These are phyloP conservation scores for Drosophila formosana DNA, from an alignment of 2,888 invertebrate genomes.

Conservation along the genomic window DNA sequence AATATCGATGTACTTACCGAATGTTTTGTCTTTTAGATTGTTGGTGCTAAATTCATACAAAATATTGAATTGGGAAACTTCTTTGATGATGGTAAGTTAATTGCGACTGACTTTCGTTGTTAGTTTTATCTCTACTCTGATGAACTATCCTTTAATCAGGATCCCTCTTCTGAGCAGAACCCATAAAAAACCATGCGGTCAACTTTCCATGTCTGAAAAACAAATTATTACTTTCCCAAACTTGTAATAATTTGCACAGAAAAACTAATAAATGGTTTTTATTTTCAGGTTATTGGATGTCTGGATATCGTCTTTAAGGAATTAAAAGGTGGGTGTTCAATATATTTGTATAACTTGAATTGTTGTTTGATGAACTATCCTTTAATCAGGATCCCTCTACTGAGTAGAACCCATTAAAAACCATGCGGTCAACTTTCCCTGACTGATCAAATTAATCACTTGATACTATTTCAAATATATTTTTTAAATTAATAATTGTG, in stretches of 20 bases:
- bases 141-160: conserved; percentile 66
- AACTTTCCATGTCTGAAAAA: conserved; percentile 54
- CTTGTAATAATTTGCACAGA: neutral
- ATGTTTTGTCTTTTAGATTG: conserved; percentile 9
- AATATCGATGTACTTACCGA: conserved; percentile 2
- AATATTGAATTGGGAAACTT: neutral
- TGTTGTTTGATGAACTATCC: conserved; percentile 62
- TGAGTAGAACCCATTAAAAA: conserved; percentile 74
- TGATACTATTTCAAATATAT: no score
- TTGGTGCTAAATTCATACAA: neutral
- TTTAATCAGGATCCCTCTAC: conserved; percentile 75
- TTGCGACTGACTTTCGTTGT: neutral
- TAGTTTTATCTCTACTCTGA: conserved; percentile 32
- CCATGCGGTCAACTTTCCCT: conserved; percentile 68
- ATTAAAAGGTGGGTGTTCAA: conserved; percentile 26
- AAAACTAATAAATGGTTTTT: neutral
- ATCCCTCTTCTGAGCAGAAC: conserved; percentile 76
- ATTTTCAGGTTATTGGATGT: neutral
- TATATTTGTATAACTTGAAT: neutral
- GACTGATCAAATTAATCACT: conserved; percentile 41
- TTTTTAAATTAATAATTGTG: neutral
- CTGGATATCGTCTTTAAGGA: no score
- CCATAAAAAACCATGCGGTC: conserved; percentile 66
- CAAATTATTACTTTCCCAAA: neutral
- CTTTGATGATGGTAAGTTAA: conserved; percentile 21